These are phyloP conservation scores for Hemicrepidius hirtus DNA, from an alignment of 2,888 invertebrate genomes.

Conservation along the genomic window DNA sequence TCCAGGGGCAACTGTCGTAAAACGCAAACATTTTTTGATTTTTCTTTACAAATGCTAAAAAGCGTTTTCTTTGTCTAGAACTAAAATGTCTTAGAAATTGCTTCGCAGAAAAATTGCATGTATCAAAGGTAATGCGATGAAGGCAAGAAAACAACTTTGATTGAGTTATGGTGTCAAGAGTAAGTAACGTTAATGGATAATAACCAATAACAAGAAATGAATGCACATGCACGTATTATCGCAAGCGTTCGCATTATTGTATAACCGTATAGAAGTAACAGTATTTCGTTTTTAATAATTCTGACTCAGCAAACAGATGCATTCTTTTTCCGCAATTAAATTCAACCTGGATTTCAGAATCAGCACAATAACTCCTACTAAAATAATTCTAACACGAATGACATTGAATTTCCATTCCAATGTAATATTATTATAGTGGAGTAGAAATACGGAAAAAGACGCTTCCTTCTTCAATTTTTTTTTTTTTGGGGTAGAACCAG, in stretches of 20 bases:
- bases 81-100: too few relatives aligned
- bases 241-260: conserved; percentile 21
- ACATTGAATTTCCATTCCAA: not conserved
- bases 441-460: not conserved
- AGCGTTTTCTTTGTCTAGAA: too few relatives aligned
- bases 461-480: too few relatives aligned
- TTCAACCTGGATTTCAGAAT: conserved; percentile 9
- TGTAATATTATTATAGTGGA: not conserved
- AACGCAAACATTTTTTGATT: too few relatives aligned
- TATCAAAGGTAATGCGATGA: not conserved
- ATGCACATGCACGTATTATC: conserved; percentile 9
- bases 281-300: conserved; percentile 26
- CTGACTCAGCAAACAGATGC: conserved; percentile 8
- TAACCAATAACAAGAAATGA: conserved; percentile 16
- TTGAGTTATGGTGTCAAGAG: conserved; percentile 1
- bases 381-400: not conserved
- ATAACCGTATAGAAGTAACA: conserved; percentile 24
- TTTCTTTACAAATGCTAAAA: too few relatives aligned
- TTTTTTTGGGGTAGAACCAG: too few relatives aligned
- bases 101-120: not conserved
- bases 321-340: conserved; percentile 28
- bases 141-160: not conserved
- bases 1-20: too few relatives aligned
- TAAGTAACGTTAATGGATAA: conserved; percentile 5
- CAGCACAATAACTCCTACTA: not conserved